phyloP scores from a whole-genome alignment of 2,797 vertebrate species.

The Mergus octosetaceus region DNA sequence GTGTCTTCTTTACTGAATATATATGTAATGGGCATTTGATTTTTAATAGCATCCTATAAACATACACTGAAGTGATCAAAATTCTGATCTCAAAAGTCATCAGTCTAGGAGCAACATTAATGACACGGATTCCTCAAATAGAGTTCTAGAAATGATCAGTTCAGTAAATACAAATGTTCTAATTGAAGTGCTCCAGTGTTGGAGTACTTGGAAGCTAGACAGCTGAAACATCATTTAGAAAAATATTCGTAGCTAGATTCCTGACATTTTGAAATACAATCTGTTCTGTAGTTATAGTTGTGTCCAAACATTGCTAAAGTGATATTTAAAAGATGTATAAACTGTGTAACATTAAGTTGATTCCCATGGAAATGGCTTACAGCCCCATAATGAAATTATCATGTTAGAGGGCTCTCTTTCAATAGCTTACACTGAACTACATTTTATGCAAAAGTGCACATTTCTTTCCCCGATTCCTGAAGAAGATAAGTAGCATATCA shows the following conservation, averaged over 20 bases:
- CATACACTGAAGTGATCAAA: background rate
- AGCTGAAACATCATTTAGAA: constrained; percentile 6
- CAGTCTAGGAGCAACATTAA: background rate
- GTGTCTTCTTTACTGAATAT: background rate
- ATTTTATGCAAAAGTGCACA: background rate
- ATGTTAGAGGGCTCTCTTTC: background rate
- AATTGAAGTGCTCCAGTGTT: background rate
- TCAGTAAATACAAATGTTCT: background rate
- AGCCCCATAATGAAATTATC: background rate
- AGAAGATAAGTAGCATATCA: background rate
- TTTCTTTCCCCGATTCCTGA: background rate
- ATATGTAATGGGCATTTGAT: background rate
- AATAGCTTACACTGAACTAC: background rate
- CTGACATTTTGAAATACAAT: constrained; percentile 10
- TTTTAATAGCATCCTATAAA: background rate
- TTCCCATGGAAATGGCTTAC: background rate
- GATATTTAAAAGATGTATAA: constrained; percentile 6
- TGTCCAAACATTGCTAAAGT: constrained; percentile 10
- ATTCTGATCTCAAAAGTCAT: background rate
- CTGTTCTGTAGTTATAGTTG: constrained; percentile 4
- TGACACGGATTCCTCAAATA: background rate
- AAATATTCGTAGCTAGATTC: constrained; percentile 35
- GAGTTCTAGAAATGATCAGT: background rate
- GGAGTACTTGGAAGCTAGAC: constrained; percentile 7
- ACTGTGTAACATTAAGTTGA: background rate